Conservation (phyloP, 2,888 invertebrate genomes). For the Bombyx huttoni region DNA sequence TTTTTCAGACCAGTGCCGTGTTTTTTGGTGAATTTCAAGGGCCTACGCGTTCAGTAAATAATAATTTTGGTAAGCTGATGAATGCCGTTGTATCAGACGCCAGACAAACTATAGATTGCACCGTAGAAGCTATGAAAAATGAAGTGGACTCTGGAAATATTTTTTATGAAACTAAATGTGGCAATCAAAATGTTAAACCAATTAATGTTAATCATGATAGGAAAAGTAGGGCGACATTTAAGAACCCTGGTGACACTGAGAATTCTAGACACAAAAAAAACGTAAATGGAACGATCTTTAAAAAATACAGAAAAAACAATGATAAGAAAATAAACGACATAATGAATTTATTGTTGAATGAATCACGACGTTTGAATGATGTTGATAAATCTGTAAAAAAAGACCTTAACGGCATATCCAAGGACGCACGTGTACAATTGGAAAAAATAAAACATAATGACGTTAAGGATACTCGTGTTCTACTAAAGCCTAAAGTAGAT, state of each 20-base stretch:
- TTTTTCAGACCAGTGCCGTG: not conserved
- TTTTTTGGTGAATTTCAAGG: conserved; percentile 27
- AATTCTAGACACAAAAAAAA: not conserved
- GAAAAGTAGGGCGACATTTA: not conserved
- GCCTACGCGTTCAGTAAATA: conserved; percentile 33
- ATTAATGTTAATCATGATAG: not conserved
- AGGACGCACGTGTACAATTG: not conserved
- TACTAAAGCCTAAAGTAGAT: not conserved
- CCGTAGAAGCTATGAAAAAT: conserved; percentile 43
- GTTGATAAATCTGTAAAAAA: not conserved
- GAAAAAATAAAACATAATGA: conserved; percentile 8
- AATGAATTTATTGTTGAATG: conserved; percentile 7
- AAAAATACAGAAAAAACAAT: not conserved
- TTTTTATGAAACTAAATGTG: not conserved
- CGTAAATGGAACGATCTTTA: not conserved
- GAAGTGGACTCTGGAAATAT: conserved; percentile 7
- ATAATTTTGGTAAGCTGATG: conserved; percentile 41
- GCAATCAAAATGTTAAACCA: not conserved
- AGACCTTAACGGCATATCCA: not conserved
- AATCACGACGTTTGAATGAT: not conserved
- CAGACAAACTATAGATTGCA: conserved; percentile 46
- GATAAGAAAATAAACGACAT: not conserved
- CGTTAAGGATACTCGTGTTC: conserved; percentile 16
- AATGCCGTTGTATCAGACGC: conserved; percentile 46
- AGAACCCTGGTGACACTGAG: too few relatives aligned